Base-by-base conservation (phyloP, 2,888 invertebrate genomes). In the Sussaba pulchella region DNA sequence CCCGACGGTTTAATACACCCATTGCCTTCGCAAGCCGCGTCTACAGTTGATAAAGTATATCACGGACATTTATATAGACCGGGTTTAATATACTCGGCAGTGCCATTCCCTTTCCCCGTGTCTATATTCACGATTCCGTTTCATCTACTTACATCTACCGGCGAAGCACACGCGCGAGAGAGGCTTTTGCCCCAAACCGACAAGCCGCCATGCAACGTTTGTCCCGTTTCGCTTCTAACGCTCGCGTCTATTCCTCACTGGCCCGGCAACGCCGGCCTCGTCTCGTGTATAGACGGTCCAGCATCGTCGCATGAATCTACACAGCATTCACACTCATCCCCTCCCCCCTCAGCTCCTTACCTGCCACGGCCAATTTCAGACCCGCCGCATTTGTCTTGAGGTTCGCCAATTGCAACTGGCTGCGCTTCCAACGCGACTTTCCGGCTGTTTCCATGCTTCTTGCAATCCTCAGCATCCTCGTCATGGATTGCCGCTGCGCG, bases 351-450 rank as follows among this genome's bases (percentile, higher is more conserved):
- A 64, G 69, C 26, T 84, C 83, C 74, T 78, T 82, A 83, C 77
- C 84, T 83, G 87, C 85, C 85, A 88, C 88, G 88, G 88, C 85
- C 88, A 91, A 91, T 90, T 91, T 91, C 89, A 88, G 85, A 82
- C 85, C 87, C 88, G 89, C 86, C 90, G 86, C 89, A 90, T 91
- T 90, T 89, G 88, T 91, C 89, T 89, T 87, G n/a, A 83, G 87
- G 31, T 31, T 89, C 88, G 90, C 90, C 91, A 89, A 91, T 90
- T 87, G 89, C 88, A 85, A 87, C 64, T 66, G 64, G 45, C 52
- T 24, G 54, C 24, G 71, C 64, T 71, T 66, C 47, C 57, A 57
- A 66, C 64, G 45, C 57, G n/a, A 50, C 19, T 19, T 41, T 10
- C 41, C 43, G 31, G 36, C 36, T 39, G 24, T 17, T 52, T 72